Base-by-base conservation (phyloP, 2,113 vertebrate genomes). In the Rhineura floridana region DNA sequence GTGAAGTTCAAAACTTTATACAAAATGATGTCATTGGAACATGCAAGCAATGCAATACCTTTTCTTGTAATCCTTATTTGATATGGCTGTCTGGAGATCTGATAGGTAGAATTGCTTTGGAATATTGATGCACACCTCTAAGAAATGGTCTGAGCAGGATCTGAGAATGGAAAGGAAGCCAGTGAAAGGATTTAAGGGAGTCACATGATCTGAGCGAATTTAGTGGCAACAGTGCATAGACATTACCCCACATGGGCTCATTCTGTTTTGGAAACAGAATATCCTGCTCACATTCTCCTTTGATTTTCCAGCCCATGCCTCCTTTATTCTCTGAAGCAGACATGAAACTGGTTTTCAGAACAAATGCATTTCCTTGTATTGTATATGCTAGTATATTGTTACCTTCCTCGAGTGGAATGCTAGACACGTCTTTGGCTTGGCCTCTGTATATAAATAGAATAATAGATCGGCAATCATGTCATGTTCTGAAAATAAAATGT, bases 391-490 rank as follows among this genome's bases (percentile, higher is more conserved):
- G 91, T 85, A 93, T 85, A 92, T 93, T 92, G 94, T 94, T 86
- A 73, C 89, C 81, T 90, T 86, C 86, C 81, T 87, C 84, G 87
- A 90, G 90, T 92, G 90, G 91, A 87, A 93, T 91, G 92, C 91
- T 90, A 91, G 88, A 39, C 89, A 83, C 89, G 86, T 81, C 87
- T 90, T 85, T 88, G 85, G 87, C 86, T 67, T 30, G 85, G 59
- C 59, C 89, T 62, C 48, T 77, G 13, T 42, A 65, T 93, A 91
- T 93, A 94, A 95, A 96, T 92, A 95, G 94, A 93, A 87, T 69
- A 83, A 94, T 88, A 90, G 46, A 79, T 90, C 87, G 91, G 89
- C 89, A 86, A 81, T 39, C 62, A 75, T 70, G 87, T 93, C 2
- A 3, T 73, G 84, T 2, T 82, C 12, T 78, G 89, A 89, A 88